Evolutionary conservation across 2,888 invertebrate genomes (phyloP).

Genomic region (Leucophora obtusa): DNA sequence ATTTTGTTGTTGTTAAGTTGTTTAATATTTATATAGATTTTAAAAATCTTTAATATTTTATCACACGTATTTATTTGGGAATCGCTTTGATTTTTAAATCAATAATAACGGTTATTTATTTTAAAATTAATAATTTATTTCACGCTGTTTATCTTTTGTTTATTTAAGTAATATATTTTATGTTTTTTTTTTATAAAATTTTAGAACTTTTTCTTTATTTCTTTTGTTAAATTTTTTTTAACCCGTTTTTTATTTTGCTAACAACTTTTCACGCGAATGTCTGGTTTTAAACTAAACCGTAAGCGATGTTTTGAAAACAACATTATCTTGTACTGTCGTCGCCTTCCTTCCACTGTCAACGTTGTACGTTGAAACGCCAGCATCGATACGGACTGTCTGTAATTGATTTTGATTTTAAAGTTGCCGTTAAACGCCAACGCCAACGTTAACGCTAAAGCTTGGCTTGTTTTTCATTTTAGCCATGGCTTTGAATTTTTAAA

Average conservation of each 20-base stretch:
- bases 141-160: neutral
- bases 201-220: constrained; percentile 22
- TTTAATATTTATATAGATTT: neutral
- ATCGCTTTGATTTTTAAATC: neutral
- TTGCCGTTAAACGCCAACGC: constrained; percentile 14
- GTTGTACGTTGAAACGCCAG: neutral
- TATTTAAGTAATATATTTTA: neutral
- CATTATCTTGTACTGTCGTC: constrained; percentile 30
- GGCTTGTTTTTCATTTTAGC: constrained; percentile 24
- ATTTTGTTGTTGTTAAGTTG: neutral
- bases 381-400: constrained; percentile 20
- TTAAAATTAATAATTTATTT: neutral
- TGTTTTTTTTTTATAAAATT: constrained; percentile 8
- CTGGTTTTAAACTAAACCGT: constrained; percentile 62
- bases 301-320: constrained; percentile 40
- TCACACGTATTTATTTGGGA: neutral
- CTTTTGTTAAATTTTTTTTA: constrained; percentile 37
- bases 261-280: constrained; percentile 65
- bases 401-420: constrained; percentile 48
- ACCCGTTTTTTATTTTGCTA: constrained; percentile 30
- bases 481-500: constrained; percentile 52
- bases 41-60: neutral
- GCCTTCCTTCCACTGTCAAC: neutral
- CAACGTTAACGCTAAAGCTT: constrained; percentile 69
- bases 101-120: neutral